phyloP scores from a whole-genome alignment of 2,113 vertebrate genomes.

The Gallinago paraguaiae region DNA sequence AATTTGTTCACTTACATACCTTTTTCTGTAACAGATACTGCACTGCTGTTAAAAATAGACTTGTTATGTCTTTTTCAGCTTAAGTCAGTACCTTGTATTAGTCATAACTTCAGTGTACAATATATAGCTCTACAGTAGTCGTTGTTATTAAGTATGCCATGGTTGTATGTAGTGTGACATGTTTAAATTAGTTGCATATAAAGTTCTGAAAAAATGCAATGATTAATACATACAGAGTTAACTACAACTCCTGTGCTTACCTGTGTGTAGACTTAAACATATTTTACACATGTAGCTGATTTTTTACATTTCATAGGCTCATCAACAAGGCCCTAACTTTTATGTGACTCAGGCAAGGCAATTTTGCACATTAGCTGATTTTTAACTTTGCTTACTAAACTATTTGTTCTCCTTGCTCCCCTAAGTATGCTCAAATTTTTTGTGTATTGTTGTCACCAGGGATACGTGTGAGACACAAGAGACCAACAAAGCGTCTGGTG shows the following conservation, averaged over 20 bases:
- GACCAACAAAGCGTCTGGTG: fast-evolving
- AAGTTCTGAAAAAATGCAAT: not conserved
- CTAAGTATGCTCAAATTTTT: not conserved
- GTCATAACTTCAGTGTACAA: not conserved
- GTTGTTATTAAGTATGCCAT: not conserved
- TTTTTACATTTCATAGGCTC: not conserved
- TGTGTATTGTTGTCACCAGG: not conserved
- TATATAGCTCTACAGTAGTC: not conserved
- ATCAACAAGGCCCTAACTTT: not conserved
- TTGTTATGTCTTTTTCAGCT: not conserved
- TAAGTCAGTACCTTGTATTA: not conserved
- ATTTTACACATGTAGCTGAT: not conserved
- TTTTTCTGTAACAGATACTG: not conserved
- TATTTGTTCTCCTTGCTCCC: not conserved
- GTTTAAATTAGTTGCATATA: not conserved
- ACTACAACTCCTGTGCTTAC: not conserved
- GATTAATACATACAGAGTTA: not conserved
- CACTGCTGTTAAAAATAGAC: not conserved
- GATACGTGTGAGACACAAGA: not conserved
- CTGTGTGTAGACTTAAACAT: not conserved
- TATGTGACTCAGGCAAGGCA: not conserved
- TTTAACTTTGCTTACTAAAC: not conserved
- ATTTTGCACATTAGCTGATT: not conserved
- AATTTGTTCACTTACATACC: not conserved
- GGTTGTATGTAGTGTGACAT: not conserved